Base-by-base conservation (phyloP, 2,113 vertebrate genomes). In the Corythornis vintsioides region DNA sequence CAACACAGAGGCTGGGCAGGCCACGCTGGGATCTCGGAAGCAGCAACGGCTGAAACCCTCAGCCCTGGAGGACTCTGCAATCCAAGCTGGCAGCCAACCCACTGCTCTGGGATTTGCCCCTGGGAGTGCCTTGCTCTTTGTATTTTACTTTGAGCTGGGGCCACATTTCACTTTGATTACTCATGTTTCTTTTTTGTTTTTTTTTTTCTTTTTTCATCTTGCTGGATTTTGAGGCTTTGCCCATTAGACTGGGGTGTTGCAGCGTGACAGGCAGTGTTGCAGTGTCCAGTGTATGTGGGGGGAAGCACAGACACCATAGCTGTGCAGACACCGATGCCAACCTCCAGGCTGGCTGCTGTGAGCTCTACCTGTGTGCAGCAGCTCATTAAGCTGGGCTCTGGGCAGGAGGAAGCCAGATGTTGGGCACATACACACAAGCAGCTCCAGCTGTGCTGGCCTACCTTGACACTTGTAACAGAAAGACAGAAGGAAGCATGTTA, bases 51-150 rank as follows among this genome's bases (percentile, higher is more conserved):
- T 22, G n/a, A 79, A 96, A 78, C 50, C 84, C 73, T 60, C 66
- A 82, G 47, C 74, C 67, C 59, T 72, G 63, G 70, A 87, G 74
- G 59, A 78, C 59, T 81, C 48, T 2, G 50, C 70, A 90, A 76
- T 92, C 77, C 63, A 87, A 89, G 66, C 93, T 93, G 86, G 86
- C 89, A 79, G 92, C 57, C 81, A 82, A 76, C 13, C 0, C 15
- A 66, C 86, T 76, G 50, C 59, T 75, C 71, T 85, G 84, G 86
- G 89, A 93, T 88, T 90, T 95, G 90, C 81, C 81, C 80, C 59
- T 83, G 73, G 88, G 88, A 92, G 50, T 10, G 74, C 55, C 74
- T 73, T 78, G 77, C 38, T 85, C 67, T 94, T 88, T 88, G 50
- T 90, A 25, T 90, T 90, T 83, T 83, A 55, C 65, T 95, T 84